phyloP scores from a whole-genome alignment of 2,113 vertebrate genomes.

The Xiphophorus couchianus region DNA sequence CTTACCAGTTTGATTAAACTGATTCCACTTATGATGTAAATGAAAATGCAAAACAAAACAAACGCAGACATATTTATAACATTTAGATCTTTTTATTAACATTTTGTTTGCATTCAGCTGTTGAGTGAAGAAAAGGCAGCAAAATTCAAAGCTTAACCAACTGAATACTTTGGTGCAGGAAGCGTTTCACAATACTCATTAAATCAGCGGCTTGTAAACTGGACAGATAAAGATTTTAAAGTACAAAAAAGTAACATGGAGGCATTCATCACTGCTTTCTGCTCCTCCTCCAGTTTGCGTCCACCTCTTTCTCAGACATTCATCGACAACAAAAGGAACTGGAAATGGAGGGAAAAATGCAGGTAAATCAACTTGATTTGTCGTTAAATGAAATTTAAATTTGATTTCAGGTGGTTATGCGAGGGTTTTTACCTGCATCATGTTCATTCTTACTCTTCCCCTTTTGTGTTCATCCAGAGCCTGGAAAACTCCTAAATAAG shows the following conservation, averaged over 20 bases:
- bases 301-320: slow-evolving; percentile 71
- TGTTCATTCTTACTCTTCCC: slow-evolving; percentile 73
- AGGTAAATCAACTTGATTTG: neutral
- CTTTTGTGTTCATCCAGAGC: slow-evolving; percentile 65
- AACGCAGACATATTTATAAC: neutral
- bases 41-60: neutral
- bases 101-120: slow-evolving; percentile 26
- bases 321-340: slow-evolving; percentile 83
- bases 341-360: neutral
- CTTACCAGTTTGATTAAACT: too few species aligned
- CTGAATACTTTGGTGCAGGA: neutral
- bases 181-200: slow-evolving; percentile 29
- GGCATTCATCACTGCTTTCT: slow-evolving; percentile 5
- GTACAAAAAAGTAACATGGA: neutral
- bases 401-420: neutral
- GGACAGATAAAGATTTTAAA: neutral
- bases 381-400: neutral
- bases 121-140: slow-evolving; percentile 26
- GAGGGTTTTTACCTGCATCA: slow-evolving; percentile 73
- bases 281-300: slow-evolving; percentile 34
- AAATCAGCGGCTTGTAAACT: neutral
- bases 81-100: slow-evolving; percentile 38
- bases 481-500: slow-evolving; percentile 75
- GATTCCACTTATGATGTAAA: too few species aligned
- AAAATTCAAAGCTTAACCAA: neutral